phyloP scores from a whole-genome alignment of 2,797 vertebrate genomes.

The Champsocephalus gunnari region DNA sequence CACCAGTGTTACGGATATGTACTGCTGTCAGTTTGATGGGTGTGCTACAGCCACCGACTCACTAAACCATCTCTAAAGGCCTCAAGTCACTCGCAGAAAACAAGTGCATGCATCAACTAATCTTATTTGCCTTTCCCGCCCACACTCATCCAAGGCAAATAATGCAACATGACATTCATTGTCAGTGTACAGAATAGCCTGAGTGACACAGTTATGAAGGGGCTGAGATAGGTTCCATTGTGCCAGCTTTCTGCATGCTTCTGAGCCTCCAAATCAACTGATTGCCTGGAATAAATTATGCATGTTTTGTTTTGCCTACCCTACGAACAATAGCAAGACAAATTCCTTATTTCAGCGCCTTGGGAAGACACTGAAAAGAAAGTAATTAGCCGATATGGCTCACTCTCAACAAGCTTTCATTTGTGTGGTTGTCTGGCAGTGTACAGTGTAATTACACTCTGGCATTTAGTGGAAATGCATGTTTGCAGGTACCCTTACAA shows the following conservation, averaged over 20 bases:
- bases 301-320: conserved; percentile 55
- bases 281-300: conserved; percentile 68
- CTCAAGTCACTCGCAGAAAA: conserved; percentile 61
- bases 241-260: conserved; percentile 49
- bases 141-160: conserved; percentile 66
- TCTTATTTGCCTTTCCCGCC: conserved; percentile 74
- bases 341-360: conserved; percentile 60
- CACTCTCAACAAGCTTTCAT: conserved; percentile 47
- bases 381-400: conserved; percentile 54
- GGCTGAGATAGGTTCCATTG: conserved; percentile 63
- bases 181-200: conserved; percentile 58
- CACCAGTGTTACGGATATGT: conserved; percentile 41
- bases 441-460: conserved; percentile 43
- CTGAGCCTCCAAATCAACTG: conserved; percentile 56
- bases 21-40: conserved; percentile 56
- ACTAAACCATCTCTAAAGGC: conserved; percentile 66
- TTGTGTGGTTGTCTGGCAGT: conserved; percentile 42
- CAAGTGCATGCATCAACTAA: conserved; percentile 70
- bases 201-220: conserved; percentile 73
- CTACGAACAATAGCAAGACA: conserved; percentile 57
- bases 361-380: conserved; percentile 43
- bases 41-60: conserved; percentile 61
- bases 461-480: conserved; percentile 29
- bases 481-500: conserved; percentile 33
- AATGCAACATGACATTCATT: conserved; percentile 74